A percentile compares a stretch with the other conserved stretches of the same genome.
Evolutionary conservation across 35 echinoderm and acorn worm genomes (phyloP).

Genomic region (Holothuria glaberrima): DNA sequence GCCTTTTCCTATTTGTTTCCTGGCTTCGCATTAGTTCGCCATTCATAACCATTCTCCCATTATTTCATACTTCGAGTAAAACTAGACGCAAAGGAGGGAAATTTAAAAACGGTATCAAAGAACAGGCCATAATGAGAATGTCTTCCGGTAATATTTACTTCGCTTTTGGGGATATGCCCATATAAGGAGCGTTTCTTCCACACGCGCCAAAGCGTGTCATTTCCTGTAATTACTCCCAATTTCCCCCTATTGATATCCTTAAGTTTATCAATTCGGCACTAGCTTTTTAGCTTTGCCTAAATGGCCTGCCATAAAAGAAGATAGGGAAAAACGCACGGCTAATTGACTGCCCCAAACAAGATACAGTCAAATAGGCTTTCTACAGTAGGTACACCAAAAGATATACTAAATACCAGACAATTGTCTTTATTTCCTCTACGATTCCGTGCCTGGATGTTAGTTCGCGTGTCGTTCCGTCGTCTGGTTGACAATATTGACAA

Average conservation of each 20-base stretch:
- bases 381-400: not conserved
- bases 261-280: no score
- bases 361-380: constrained; percentile 2
- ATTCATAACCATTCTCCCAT: constrained; percentile 15
- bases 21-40: not conserved
- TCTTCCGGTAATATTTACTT: constrained; percentile 31
- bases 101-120: no score
- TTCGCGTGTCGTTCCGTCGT: not conserved
- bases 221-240: constrained; percentile 49
- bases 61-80: not conserved
- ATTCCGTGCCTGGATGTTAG: no score
- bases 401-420: not conserved
- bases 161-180: constrained; percentile 28
- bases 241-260: constrained; percentile 45
- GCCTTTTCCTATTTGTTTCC: not conserved
- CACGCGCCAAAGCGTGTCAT: constrained; percentile 40
- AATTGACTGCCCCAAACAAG: constrained; percentile 59
- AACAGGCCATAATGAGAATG: not conserved
- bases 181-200: constrained; percentile 52
- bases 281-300: no score
- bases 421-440: constrained; percentile 3
- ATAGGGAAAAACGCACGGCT: not conserved
- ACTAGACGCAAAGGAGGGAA: no score
- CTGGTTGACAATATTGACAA: constrained; percentile 24
- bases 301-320: no score